phyloP scores from a whole-genome alignment of 2,888 invertebrate genomes.

The Drepanosiphum platanoidis region DNA sequence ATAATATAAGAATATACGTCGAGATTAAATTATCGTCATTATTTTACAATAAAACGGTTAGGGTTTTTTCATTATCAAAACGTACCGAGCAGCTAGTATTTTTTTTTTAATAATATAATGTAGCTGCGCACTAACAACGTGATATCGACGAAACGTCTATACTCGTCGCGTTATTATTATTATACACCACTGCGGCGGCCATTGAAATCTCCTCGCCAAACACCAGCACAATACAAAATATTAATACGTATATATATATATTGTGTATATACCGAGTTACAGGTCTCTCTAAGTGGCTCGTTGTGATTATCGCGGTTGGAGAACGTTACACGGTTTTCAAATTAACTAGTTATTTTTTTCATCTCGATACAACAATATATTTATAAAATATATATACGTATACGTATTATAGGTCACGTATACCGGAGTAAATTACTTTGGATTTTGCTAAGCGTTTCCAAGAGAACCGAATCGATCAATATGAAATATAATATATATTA shows the following conservation, averaged over 20 bases:
- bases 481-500: no score
- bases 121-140: no score
- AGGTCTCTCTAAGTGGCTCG: neutral
- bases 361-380: conserved; percentile 13
- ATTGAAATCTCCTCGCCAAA: neutral
- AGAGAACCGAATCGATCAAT: neutral
- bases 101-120: no score
- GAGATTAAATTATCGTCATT: no score
- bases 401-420: conserved; percentile 41
- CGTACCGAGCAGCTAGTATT: no score
- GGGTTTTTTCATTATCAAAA: no score
- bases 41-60: no score
- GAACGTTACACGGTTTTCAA: conserved; percentile 62
- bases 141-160: no score
- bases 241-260: neutral
- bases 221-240: no score
- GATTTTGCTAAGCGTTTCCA: neutral
- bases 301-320: conserved; percentile 57
- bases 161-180: no score
- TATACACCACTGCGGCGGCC: neutral
- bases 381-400: neutral
- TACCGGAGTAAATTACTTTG: neutral
- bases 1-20: no score
- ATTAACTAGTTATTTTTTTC: conserved; percentile 23
- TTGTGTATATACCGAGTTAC: neutral